Percentiles rank a stretch among this genome's conserved stretches.
Evolutionary conservation across 2,888 invertebrate species (phyloP).

Genomic region (Cataglyphis altisquamis): DNA sequence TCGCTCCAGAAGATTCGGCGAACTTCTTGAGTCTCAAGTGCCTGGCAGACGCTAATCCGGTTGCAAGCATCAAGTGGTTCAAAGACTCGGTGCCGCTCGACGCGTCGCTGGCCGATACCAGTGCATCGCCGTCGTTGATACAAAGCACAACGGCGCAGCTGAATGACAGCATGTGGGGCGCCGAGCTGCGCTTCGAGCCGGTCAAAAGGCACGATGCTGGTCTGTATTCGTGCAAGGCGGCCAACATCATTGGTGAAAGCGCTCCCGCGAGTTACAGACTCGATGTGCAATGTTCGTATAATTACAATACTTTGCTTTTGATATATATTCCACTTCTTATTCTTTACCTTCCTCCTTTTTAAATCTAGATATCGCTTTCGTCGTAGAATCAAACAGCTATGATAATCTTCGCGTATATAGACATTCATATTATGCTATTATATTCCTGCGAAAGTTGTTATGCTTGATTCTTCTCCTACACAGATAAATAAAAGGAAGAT

Average conservation of each 20-base stretch:
- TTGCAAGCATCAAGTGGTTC: constrained; percentile 87
- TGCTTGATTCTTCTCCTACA: background rate
- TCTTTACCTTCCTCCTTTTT: constrained; percentile 30
- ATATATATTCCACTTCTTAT: constrained; percentile 18
- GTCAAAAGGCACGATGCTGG: constrained; percentile 89
- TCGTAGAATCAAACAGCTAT: background rate
- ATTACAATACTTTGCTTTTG: constrained; percentile 40
- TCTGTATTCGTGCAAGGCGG: constrained; percentile 94
- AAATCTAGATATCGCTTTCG: constrained; percentile 11
- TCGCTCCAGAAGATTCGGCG: constrained; percentile 87
- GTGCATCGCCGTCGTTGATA: constrained; percentile 84
- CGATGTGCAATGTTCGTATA: constrained; percentile 87
- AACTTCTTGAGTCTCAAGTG: constrained; percentile 87
- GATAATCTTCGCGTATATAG: background rate
- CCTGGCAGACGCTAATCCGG: constrained; percentile 88
- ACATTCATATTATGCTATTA: background rate
- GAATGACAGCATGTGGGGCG: constrained; percentile 83
- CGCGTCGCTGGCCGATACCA: constrained; percentile 71
- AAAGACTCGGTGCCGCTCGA: constrained; percentile 81
- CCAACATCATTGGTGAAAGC: constrained; percentile 92
- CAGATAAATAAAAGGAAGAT: background rate
- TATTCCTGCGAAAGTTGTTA: constrained; percentile 10
- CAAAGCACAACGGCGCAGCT: constrained; percentile 87
- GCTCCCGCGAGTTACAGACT: constrained; percentile 87
- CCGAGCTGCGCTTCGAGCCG: constrained; percentile 87